Conservation (phyloP, 1,140 invertebrate species). For the Bombyx mandarina region DNA sequence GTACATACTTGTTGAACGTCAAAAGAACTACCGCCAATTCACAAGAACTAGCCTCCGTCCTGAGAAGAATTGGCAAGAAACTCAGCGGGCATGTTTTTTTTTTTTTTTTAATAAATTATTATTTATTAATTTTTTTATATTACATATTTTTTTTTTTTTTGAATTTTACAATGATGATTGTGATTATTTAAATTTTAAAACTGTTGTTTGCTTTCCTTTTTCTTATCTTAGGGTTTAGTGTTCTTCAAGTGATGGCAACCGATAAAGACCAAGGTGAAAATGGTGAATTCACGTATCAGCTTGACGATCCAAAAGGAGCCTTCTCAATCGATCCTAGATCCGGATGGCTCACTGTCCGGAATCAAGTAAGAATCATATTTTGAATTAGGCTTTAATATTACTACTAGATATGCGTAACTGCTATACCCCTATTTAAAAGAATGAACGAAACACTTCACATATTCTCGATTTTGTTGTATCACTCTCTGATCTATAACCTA, state of each 20-base stretch:
- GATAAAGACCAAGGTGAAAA: conserved; percentile 89
- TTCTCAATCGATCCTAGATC: conserved; percentile 84
- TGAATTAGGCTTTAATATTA: background rate
- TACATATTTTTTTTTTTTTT: too few relatives aligned
- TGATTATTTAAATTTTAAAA: background rate
- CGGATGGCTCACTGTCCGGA: conserved; percentile 89
- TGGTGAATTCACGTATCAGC: conserved; percentile 84
- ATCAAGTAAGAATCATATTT: conserved; percentile 51
- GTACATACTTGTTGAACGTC: too few relatives aligned
- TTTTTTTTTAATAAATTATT: too few relatives aligned
- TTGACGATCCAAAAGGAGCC: conserved; percentile 81
- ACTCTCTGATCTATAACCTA: too few relatives aligned
- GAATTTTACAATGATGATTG: too few relatives aligned
- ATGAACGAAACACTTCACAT: background rate
- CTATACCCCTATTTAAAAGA: background rate
- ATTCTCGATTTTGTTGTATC: too few relatives aligned
- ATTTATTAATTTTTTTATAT: too few relatives aligned
- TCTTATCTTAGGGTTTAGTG: conserved; percentile 75
- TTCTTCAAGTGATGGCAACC: conserved; percentile 83
- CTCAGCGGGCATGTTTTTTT: too few relatives aligned
- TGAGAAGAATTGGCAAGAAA: too few relatives aligned
- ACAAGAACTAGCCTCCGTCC: too few relatives aligned
- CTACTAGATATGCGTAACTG: background rate
- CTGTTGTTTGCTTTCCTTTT: conserved; percentile 2
- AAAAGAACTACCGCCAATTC: too few relatives aligned